Evolutionary conservation across 2,888 invertebrate species (phyloP).

Genomic region (Agonopterix alstromeriana): DNA sequence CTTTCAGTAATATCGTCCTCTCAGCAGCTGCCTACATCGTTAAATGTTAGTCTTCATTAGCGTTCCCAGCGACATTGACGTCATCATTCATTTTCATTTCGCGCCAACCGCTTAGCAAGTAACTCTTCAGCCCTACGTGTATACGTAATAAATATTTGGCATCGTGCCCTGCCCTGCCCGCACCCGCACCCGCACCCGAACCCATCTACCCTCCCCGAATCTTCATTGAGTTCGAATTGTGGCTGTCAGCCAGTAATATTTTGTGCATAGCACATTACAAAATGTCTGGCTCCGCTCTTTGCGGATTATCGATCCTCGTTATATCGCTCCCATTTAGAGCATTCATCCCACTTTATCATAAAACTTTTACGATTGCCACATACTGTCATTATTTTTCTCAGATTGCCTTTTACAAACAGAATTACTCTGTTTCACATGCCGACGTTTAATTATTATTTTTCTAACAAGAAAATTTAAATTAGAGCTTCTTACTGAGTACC

Average conservation of each 20-base stretch:
- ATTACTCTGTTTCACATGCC: no score
- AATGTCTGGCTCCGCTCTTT: conserved; percentile 19
- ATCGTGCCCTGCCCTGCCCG: conserved; percentile 37
- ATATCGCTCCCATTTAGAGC: conserved; percentile 10
- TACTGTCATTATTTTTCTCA: no score
- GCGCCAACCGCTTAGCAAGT: conserved; percentile 42
- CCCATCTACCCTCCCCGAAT: conserved; percentile 20
- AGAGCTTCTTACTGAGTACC: no score
- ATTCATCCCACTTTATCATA: conserved; percentile 11
- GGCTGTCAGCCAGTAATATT: conserved; percentile 53
- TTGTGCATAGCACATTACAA: conserved; percentile 33
- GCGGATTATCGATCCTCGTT: conserved; percentile 28
- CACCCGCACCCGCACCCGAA: no score
- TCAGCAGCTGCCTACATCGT: not conserved
- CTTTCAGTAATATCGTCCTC: no score
- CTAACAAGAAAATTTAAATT: no score
- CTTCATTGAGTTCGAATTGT: conserved; percentile 41
- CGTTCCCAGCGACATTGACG: conserved; percentile 2
- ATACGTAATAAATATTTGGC: conserved; percentile 53
- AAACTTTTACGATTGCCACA: conserved; percentile 13
- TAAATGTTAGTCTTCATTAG: conserved; percentile 3
- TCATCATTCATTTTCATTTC: conserved; percentile 27
- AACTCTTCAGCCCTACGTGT: conserved; percentile 41
- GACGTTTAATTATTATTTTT: no score
- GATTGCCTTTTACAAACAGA: no score